Percentiles rank a stretch among this genome's conserved stretches.
Evolutionary conservation across 2,888 invertebrate species (phyloP).

Genomic region (Phyllotreta cruciferae): DNA sequence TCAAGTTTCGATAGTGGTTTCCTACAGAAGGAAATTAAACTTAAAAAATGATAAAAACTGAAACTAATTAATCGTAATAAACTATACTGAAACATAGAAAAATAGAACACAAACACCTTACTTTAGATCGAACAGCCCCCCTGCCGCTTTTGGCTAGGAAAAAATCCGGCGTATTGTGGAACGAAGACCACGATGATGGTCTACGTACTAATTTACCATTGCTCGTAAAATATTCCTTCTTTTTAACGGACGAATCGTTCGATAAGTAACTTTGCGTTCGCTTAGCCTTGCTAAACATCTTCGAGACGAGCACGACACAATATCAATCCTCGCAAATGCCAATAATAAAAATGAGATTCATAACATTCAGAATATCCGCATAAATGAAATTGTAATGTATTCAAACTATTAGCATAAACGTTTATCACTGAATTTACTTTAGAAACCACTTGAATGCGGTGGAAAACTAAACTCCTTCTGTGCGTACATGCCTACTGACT

Average conservation of each 20-base stretch:
- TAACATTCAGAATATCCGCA: background rate
- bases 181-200: constrained; percentile 25
- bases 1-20: too few species aligned
- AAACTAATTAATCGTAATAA: too few species aligned
- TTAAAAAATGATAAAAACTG: too few species aligned
- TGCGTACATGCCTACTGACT: background rate
- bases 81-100: too few species aligned
- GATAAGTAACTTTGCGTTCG: background rate
- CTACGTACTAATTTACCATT: constrained; percentile 22
- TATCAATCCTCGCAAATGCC: background rate
- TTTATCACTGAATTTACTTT: too few species aligned
- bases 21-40: too few species aligned
- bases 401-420: too few species aligned
- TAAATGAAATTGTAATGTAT: too few species aligned
- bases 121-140: background rate
- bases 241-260: constrained; percentile 8
- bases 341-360: constrained; percentile 1
- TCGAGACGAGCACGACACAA: background rate
- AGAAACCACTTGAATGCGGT: constrained; percentile 3
- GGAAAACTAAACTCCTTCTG: background rate
- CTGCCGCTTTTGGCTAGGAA: background rate
- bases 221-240: constrained; percentile 22
- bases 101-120: background rate
- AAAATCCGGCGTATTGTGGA: background rate
- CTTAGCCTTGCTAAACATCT: constrained; percentile 8